phyloP scores from a whole-genome alignment of 1,140 invertebrate genomes.

The Homarus americanus region DNA sequence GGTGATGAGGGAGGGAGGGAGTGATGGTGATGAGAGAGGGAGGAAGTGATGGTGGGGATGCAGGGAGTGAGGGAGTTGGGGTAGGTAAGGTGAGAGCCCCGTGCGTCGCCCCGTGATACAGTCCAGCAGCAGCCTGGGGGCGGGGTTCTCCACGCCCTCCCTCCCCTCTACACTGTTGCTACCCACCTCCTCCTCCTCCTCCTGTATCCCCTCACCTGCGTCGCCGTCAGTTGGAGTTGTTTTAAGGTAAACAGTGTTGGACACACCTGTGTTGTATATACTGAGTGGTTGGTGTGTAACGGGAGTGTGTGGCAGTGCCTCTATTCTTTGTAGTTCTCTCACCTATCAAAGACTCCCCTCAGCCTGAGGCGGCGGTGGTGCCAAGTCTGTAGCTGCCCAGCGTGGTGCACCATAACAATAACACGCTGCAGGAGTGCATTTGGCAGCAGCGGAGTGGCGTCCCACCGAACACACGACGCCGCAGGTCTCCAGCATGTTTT shows the following conservation, averaged over 20 bases:
- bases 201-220: not conserved
- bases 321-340: not conserved
- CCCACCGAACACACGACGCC: not conserved
- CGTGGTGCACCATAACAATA: not conserved
- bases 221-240: accelerated
- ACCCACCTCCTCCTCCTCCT: not conserved
- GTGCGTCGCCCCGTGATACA: not conserved
- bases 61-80: not conserved
- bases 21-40: not conserved
- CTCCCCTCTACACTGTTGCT: not conserved
- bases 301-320: not conserved
- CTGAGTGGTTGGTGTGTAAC: not conserved
- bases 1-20: not conserved
- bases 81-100: not conserved
- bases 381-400: not conserved
- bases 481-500: constrained; percentile 2
- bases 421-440: not conserved
- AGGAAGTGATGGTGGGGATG: not conserved
- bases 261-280: not conserved
- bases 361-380: not conserved
- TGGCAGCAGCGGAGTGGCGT: not conserved
- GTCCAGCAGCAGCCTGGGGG: not conserved
- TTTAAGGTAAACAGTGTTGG: not conserved
- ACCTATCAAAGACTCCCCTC: not conserved
- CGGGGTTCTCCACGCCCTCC: not conserved